A percentile compares a stretch with the other conserved stretches of the same genome.
phyloP scores from a whole-genome alignment of 2,888 invertebrate species.

The Merodon equestris region DNA sequence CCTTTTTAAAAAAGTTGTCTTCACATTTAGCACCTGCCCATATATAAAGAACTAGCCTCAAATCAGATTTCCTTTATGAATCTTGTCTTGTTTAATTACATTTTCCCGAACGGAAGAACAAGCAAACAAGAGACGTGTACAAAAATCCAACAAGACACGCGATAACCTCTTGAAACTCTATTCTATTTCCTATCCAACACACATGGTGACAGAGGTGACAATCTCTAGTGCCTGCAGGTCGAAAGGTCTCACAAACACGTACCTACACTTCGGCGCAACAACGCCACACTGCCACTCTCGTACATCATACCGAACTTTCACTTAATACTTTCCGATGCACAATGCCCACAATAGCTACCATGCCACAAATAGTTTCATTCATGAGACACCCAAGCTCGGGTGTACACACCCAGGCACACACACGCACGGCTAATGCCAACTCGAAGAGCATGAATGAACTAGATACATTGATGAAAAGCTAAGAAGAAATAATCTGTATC shows the following conservation, averaged over 20 bases:
- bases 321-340: not conserved
- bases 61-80: no score
- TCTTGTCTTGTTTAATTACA: no score
- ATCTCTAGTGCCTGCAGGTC: no score
- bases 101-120: no score
- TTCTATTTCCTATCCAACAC: no score
- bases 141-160: no score
- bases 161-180: no score
- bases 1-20: no score
- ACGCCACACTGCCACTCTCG: not conserved
- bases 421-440: not conserved
- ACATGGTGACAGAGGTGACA: no score
- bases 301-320: conserved; percentile 2
- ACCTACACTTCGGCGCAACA: not conserved
- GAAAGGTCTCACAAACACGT: not conserved
- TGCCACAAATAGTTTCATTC: conserved; percentile 43
- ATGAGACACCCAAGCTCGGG: conserved; percentile 46
- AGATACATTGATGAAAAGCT: conserved; percentile 31
- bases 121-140: no score
- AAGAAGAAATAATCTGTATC: conserved; percentile 21
- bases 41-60: no score
- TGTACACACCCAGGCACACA: conserved; percentile 43
- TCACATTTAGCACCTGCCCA: no score
- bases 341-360: conserved; percentile 1
- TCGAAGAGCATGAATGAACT: conserved; percentile 38